Percentiles rank a stretch among this genome's conserved stretches.
These are phyloP conservation scores for Stomatorhinus walkeri DNA, from an alignment of 2,797 vertebrate species.

Conservation along the genomic window DNA sequence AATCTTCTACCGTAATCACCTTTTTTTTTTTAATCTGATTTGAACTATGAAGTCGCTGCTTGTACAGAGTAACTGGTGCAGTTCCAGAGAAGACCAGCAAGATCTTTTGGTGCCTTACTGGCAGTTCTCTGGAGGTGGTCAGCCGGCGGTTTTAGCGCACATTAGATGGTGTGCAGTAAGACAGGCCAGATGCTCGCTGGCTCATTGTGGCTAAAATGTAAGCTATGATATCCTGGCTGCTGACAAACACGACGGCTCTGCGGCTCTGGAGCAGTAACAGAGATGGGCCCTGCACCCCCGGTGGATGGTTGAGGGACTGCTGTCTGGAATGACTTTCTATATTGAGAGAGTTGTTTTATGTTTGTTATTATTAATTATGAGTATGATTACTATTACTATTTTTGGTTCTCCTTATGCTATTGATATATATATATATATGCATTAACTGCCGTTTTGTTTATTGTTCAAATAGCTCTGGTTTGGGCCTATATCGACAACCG, in stretches of 20 bases:
- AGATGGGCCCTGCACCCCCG: neutral
- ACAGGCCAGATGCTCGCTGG: neutral
- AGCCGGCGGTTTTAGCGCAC: neutral
- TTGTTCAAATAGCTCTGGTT: slow-evolving; percentile 12
- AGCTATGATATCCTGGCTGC: neutral
- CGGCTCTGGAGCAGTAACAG: neutral
- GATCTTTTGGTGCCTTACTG: neutral
- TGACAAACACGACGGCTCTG: neutral
- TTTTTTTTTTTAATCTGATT: neutral
- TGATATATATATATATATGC: slow-evolving; percentile 62
- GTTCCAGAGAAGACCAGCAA: neutral
- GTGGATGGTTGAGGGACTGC: neutral
- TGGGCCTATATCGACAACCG: slow-evolving; percentile 2
- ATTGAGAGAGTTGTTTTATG: slow-evolving; percentile 59
- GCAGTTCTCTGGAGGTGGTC: neutral
- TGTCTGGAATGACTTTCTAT: slow-evolving; percentile 63
- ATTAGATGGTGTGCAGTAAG: neutral
- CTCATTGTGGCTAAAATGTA: neutral
- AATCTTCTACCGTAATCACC: neutral
- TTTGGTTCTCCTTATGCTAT: slow-evolving; percentile 70
- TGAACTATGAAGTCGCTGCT: neutral
- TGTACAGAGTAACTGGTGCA: neutral
- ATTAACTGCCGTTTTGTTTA: slow-evolving; percentile 64
- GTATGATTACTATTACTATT: slow-evolving; percentile 66
- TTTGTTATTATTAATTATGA: slow-evolving; percentile 56